These are phyloP conservation scores for Phorcus lineatus DNA, from an alignment of 2,888 invertebrate species.

Conservation along the genomic window DNA sequence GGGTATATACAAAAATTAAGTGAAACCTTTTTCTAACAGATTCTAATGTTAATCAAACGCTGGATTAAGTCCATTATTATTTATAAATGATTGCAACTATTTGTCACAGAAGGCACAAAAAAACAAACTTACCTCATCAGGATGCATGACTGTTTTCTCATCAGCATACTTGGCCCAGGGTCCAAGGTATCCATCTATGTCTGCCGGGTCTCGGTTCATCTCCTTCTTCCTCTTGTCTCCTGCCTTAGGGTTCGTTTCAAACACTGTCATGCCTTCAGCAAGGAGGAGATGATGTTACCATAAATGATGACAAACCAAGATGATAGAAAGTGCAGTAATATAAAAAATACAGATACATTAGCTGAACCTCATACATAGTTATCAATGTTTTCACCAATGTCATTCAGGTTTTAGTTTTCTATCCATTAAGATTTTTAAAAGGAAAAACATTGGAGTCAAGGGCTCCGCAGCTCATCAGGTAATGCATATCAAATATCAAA, in stretches of 20 bases:
- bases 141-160: conserved; percentile 91
- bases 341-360: too few species aligned
- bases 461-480: too few species aligned
- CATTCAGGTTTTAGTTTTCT: neutral
- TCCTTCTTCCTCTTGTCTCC: conserved; percentile 82
- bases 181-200: conserved; percentile 95
- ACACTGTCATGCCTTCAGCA: conserved; percentile 79
- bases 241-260: conserved; percentile 84
- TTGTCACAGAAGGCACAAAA: neutral
- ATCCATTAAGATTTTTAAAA: too few species aligned
- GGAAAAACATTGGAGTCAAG: too few species aligned
- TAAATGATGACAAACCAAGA: too few species aligned
- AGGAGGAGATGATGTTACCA: too few species aligned
- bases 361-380: too few species aligned
- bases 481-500: too few species aligned
- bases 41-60: neutral
- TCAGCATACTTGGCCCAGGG: conserved; percentile 98
- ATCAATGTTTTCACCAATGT: too few species aligned
- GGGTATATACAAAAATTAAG: too few species aligned
- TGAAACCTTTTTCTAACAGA: too few species aligned
- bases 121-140: conserved; percentile 81
- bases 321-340: too few species aligned
- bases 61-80: neutral
- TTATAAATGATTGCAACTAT: neutral
- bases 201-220: conserved; percentile 91